These are phyloP conservation scores for Pseudochirops corinnae DNA, from an alignment of 2,797 vertebrate species.

Conservation along the genomic window DNA sequence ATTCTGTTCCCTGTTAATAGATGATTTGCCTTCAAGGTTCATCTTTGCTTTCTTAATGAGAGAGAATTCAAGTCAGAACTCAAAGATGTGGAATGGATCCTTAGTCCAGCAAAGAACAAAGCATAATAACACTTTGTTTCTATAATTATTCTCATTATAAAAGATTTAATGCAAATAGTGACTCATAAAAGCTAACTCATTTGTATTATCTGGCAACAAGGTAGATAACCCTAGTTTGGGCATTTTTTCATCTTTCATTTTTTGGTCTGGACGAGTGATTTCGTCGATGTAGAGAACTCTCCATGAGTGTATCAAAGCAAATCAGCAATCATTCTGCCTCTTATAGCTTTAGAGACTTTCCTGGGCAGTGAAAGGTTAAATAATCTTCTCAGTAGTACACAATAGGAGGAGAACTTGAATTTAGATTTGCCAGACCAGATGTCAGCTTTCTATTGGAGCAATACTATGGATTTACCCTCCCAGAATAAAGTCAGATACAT, in stretches of 20 bases:
- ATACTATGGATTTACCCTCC: neutral
- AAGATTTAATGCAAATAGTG: constrained; percentile 30
- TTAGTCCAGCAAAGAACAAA: constrained; percentile 13
- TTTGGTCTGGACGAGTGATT: neutral
- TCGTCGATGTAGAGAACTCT: neutral
- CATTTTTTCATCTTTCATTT: neutral
- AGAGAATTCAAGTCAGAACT: constrained; percentile 51
- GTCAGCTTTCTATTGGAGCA: neutral
- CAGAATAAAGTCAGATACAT: neutral
- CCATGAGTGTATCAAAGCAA: neutral
- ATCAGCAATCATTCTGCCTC: neutral
- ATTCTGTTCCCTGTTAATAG: constrained; percentile 62
- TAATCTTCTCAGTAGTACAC: neutral
- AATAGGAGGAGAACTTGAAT: neutral
- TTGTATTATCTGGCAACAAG: constrained; percentile 3
- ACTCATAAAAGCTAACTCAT: constrained; percentile 38
- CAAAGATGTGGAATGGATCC: constrained; percentile 28
- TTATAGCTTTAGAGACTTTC: neutral
- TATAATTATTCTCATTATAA: constrained; percentile 27
- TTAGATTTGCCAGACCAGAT: neutral
- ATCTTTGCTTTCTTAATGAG: constrained; percentile 50
- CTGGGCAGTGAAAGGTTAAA: neutral
- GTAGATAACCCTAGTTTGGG: neutral
- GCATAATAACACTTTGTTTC: constrained; percentile 4
- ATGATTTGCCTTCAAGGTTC: constrained; percentile 47